Base-by-base conservation (phyloP, 2,113 vertebrate species). In the Pipa parva region DNA sequence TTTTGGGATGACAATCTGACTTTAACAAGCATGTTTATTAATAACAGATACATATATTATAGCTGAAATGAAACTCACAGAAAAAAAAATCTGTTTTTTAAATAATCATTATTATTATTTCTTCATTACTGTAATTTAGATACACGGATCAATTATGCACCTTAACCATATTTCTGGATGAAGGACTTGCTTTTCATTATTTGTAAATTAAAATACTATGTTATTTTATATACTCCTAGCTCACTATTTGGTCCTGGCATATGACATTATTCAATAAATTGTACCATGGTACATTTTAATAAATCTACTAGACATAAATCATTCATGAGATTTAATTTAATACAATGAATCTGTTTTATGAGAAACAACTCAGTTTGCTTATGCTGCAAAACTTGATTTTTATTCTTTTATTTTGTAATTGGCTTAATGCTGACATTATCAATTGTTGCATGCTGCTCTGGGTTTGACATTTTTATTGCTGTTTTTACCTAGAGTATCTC, bases 311-410 rank as follows among this genome's bases (percentile, higher is more conserved):
- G 36, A 58, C 55, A 59, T 67, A 58, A 58, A 59, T 29, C 54
- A 59, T 67, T 67, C 37, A 49, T 67, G 56, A 36, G 27, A 48
- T 67, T 67, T 50, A 48, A 67, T 67, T 48, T 66, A 33, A 56
- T 15, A 56, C 52, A 31, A 66, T 48, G 56, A 66, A 57, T 57
- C 25, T 56, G 27, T 66, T 66, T 57, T 67, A 67, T 58, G 24
- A 36, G 28, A 67, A 55, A 24, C 26, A 49, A 58, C 21, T 27
- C 54, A 66, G 54, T 25, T 48, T 58, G 63, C 63, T 49, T 33
- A 58, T 57, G 39, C 45, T 33, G 63, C 54, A 57, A 25, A 31
- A 58, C 69, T 75, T 70, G 65, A 52, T 39, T 67, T 64, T 49
- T 56, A 42, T 67, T 10, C 20, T 36, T 37, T 39, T 60, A 21